Conservation (phyloP, 2,888 invertebrate species). For the Leistus spinibarbis region DNA sequence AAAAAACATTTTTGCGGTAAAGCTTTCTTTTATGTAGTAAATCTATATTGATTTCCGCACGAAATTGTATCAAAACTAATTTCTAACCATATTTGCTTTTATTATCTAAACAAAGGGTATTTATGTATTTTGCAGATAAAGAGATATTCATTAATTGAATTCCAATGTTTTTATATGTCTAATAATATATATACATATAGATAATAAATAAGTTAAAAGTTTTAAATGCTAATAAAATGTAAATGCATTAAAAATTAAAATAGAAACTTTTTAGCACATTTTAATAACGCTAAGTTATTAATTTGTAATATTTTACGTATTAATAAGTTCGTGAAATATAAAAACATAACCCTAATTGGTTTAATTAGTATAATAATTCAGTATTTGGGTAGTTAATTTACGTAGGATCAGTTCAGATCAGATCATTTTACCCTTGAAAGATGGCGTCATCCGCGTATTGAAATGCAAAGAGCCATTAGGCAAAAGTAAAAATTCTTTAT, state of each 20-base stretch:
- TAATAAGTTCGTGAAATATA: too few relatives aligned
- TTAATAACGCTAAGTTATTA: too few relatives aligned
- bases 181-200: not conserved
- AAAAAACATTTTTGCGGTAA: too few relatives aligned
- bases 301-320: too few relatives aligned
- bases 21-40: not conserved
- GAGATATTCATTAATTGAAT: not conserved
- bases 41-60: not conserved
- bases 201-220: not conserved
- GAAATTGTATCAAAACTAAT: not conserved
- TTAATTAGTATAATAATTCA: too few relatives aligned
- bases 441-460: too few relatives aligned
- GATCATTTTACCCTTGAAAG: too few relatives aligned
- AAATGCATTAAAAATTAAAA: not conserved
- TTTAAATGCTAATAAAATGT: not conserved
- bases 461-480: too few relatives aligned
- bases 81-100: not conserved
- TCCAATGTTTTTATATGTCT: not conserved
- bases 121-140: conserved; percentile 1
- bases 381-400: too few relatives aligned
- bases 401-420: too few relatives aligned
- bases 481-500: too few relatives aligned
- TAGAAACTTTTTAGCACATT: not conserved
- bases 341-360: too few relatives aligned
- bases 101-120: not conserved